Evolutionary conservation across 2,113 vertebrate species (phyloP).

Genomic region (Numida meleagris): DNA sequence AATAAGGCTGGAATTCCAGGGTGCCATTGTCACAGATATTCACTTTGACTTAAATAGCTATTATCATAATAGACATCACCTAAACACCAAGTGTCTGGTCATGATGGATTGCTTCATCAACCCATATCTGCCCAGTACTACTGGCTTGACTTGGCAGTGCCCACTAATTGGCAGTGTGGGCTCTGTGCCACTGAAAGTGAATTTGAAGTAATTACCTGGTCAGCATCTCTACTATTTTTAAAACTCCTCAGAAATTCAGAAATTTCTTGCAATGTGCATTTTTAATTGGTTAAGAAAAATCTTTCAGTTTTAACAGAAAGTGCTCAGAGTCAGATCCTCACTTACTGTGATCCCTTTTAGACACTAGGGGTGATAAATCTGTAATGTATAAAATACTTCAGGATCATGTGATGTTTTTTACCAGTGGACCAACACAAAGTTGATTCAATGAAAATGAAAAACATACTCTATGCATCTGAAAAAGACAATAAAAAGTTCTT

Average conservation of each 20-base stretch:
- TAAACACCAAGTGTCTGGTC: background rate
- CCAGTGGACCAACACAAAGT: background rate
- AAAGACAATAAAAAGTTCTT: background rate
- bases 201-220: background rate
- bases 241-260: background rate
- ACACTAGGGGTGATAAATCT: background rate
- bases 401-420: background rate
- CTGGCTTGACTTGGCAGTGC: background rate
- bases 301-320: background rate
- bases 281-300: background rate
- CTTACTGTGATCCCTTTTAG: background rate
- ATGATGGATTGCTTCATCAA: constrained; percentile 14
- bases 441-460: background rate
- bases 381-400: background rate
- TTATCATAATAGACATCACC: background rate
- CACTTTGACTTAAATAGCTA: background rate
- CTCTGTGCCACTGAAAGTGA: background rate
- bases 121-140: background rate
- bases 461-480: background rate
- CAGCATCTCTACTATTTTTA: background rate
- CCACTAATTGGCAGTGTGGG: no score
- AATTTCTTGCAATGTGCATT: background rate
- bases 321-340: background rate
- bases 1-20: constrained; percentile 42
- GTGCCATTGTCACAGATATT: background rate